Evolutionary conservation across 2,113 vertebrate genomes (phyloP), one percentile per base, ranked within the genome.

Genomic region (Onychorhynchus coronatus): DNA sequence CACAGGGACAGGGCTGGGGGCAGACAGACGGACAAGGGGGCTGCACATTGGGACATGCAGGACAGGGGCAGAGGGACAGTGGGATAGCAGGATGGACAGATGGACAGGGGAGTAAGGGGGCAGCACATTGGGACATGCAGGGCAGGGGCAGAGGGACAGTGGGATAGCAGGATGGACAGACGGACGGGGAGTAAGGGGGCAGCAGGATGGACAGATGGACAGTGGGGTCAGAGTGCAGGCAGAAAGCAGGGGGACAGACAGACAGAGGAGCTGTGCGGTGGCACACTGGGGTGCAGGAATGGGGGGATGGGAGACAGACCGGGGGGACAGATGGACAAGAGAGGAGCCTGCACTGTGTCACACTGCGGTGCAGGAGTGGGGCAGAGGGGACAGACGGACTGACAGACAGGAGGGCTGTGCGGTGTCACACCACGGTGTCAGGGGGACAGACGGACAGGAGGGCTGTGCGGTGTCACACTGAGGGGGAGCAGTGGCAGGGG

Each of bases 111-210:
- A 39, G 28, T 30, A 39, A 53, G 18, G 39, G 8, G 28, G 23
- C 30, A 63, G 33, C 55, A 47, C 39, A 41, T 41, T 41, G 39
- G 39, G 39, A 41, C 39, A 41, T 41, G 12, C 12, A 12, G 39
- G 39, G 39, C 39, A 41, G 39, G 39, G 39, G 39, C 39, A 41
- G 39, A 41, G 39, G 39, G 39, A 41, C 39, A 41, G n/a, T n/a
- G n/a, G n/a, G n/a, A n/a, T n/a, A 71, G 33, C 55, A 47, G 49
- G 49, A 61, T 2, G 4, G 85, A 78, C 55, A 46, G 68, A 46
- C 1, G 18, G n/a, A 49, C 0, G 20, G 16, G 15, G 35, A 27
- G 5, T 47, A 25, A 1, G 9, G 39, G 9, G 24, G 30, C 24
- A 71, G 28, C 47, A 30, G 49, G 66, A 55, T 2, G 4, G 85